Evolutionary conservation across 2,888 invertebrate genomes (phyloP).

Genomic region (Shargacucullia verbasci): DNA sequence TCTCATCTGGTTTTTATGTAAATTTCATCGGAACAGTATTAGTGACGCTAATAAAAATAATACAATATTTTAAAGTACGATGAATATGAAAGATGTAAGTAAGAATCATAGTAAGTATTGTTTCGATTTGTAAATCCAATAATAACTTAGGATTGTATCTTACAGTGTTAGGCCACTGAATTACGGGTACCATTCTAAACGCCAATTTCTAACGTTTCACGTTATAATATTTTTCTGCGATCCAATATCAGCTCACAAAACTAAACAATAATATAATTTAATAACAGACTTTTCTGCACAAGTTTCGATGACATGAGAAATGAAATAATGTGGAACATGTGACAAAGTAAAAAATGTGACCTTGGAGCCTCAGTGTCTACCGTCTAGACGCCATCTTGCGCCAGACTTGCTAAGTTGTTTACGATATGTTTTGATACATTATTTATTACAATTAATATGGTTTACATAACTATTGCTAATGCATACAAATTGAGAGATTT

Average conservation of each 20-base stretch:
- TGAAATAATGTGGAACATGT: constrained; percentile 26
- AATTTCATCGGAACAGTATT: constrained; percentile 2
- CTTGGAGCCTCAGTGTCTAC: constrained; percentile 16
- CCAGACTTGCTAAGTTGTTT: constrained; percentile 32
- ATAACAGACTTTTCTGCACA: constrained; percentile 6
- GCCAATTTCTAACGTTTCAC: too few relatives aligned
- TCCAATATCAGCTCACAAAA: constrained; percentile 9
- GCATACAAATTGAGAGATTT: constrained; percentile 18
- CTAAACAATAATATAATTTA: constrained; percentile 9
- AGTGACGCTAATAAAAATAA: neutral
- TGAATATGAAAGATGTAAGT: too few relatives aligned
- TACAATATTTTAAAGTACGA: too few relatives aligned
- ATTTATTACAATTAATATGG: constrained; percentile 37
- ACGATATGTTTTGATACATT: constrained; percentile 22
- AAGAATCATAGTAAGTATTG: too few relatives aligned
- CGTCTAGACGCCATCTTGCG: constrained; percentile 38
- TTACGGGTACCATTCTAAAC: too few relatives aligned
- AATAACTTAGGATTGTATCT: too few relatives aligned
- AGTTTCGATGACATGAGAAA: constrained; percentile 18
- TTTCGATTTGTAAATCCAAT: too few relatives aligned
- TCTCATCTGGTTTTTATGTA: constrained; percentile 19
- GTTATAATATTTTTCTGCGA: neutral
- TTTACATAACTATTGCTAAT: constrained; percentile 22
- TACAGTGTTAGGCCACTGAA: too few relatives aligned
- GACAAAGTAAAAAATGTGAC: constrained; percentile 28